Percentiles rank a stretch among this genome's conserved stretches.
Conservation (phyloP, 2,113 vertebrate species). For the Pungitius pungitius region DNA sequence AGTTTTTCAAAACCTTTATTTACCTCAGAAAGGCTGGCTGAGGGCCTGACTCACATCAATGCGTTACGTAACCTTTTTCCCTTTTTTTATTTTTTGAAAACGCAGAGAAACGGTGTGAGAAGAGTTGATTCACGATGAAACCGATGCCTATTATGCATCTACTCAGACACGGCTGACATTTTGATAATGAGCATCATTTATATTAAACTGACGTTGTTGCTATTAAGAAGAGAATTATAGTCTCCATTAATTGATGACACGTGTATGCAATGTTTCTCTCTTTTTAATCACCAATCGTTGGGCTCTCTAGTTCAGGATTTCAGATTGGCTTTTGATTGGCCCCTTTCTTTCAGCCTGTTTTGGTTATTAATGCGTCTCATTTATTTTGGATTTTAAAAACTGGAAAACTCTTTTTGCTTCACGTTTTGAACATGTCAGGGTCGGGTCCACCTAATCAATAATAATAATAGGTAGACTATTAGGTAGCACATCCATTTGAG, state of each 20-base stretch:
- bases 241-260: conserved; percentile 52
- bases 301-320: conserved; percentile 28
- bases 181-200: conserved; percentile 50
- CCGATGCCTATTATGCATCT: conserved; percentile 11
- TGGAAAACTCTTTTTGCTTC: neutral
- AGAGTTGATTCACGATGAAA: conserved; percentile 24
- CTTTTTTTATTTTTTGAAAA: neutral
- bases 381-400: conserved; percentile 6
- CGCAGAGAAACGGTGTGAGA: neutral
- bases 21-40: neutral
- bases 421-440: neutral
- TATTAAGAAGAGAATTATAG: conserved; percentile 55
- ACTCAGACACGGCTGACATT: conserved; percentile 47
- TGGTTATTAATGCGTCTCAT: neutral
- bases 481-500: neutral
- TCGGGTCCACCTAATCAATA: neutral
- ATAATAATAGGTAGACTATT: neutral
- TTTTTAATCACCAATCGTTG: conserved; percentile 48
- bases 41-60: neutral
- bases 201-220: conserved; percentile 56
- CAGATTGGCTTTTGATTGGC: neutral
- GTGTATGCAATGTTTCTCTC: conserved; percentile 34
- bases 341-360: neutral
- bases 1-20: neutral
- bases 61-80: neutral